Base-by-base conservation (phyloP, 2,797 vertebrate species). In the Monodelphis domestica region DNA sequence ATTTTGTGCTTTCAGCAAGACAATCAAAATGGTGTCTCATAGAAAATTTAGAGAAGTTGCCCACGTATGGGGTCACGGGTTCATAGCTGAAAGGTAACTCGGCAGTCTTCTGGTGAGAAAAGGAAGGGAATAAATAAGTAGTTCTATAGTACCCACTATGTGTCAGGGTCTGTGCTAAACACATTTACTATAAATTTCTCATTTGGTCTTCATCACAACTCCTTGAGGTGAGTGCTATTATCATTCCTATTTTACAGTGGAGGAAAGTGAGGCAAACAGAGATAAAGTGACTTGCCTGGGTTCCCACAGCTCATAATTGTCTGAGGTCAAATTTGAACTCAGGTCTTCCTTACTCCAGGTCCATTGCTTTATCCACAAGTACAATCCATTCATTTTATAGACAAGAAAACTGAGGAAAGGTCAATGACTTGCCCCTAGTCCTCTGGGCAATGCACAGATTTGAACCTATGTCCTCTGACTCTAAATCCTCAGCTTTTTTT, bases 1-100 rank as follows among this genome's bases (percentile, higher is more conserved):
- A 33, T 93, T 95, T 96, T 55, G 0, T 95, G 88, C 94, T 96
- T 95, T 6, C 1, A 88, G 21, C 33, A 92, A 94, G 70, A 84
- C 30, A 26, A 26, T 84, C 38, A 84, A 84, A 84, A 84, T 84
- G 70, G 70, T 45, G 70, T 84, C 70, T 94, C 92, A 45, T 14
- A 33, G 38, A 33, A 54, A 14, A 54, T 1, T 51, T 33, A 30
- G 21, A 91, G 54, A 53, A 3, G 29, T 50, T 89, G 59, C 50
- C 93, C 55, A 2, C 0, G 89, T 59, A 88, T 0, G 14, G 59
- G 91, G 50, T 6, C 84, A 84, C 38, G 50, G 38, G 21, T 50
- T 84, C 38, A 12, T 11, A 45, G 70, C 11, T 84, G 70, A 84
- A 84, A 84, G 9, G 12, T 50, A 45, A 45, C 17, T 45, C 21